Evolutionary conservation across 1,140 invertebrate species (phyloP).

Genomic region (Hypothenemus hampei): DNA sequence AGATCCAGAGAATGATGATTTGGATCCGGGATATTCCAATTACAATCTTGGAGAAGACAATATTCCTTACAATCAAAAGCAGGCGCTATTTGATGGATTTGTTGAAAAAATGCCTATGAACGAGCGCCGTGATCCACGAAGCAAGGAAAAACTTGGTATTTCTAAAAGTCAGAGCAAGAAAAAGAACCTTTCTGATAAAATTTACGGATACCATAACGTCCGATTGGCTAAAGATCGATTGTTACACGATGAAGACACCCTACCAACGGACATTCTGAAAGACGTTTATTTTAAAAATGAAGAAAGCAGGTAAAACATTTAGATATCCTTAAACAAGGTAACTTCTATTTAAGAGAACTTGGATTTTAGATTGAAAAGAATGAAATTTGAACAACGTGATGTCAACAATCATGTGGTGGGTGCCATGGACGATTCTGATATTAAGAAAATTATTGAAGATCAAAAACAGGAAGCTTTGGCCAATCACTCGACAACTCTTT

Average conservation of each 20-base stretch:
- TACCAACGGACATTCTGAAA: conserved; percentile 40
- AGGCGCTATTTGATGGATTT: conserved; percentile 25
- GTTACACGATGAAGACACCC: conserved; percentile 37
- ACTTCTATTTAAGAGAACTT: no score
- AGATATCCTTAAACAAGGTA: no score
- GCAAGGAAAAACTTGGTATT: conserved; percentile 29
- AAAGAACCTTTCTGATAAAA: conserved; percentile 32
- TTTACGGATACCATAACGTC: conserved; percentile 41
- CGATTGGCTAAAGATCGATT: conserved; percentile 36
- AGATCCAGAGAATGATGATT: conserved; percentile 3
- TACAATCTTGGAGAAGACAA: conserved; percentile 25
- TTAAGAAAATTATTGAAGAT: conserved; percentile 36
- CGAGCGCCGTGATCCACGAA: conserved; percentile 40
- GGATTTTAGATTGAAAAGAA: conserved; percentile 39
- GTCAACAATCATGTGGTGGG: conserved; percentile 38
- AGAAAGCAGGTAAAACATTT: conserved; percentile 25
- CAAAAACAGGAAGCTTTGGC: conserved; percentile 30
- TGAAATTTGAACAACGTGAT: conserved; percentile 42
- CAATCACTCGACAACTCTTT: conserved; percentile 38
- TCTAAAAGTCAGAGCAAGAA: no score
- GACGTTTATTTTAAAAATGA: conserved; percentile 44
- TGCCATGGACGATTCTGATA: conserved; percentile 38
- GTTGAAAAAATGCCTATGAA: background rate
- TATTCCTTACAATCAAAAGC: conserved; percentile 30
- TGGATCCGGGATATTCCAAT: conserved; percentile 18